These are phyloP conservation scores for Hiodon alosoides DNA, from an alignment of 2,113 vertebrate species.

Conservation along the genomic window DNA sequence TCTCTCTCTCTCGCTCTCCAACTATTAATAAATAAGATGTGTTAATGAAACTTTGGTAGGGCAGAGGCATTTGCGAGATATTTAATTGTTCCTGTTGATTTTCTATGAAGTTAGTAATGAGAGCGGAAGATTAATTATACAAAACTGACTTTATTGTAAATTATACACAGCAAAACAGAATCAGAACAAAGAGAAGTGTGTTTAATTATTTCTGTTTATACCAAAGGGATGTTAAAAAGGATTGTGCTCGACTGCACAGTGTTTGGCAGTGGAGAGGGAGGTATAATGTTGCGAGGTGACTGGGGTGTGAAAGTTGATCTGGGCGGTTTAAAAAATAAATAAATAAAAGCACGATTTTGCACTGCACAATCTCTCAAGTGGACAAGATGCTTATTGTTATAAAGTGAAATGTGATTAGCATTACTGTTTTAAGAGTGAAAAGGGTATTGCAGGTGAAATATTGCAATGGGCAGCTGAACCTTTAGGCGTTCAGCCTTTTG, in stretches of 20 bases:
- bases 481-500: background rate
- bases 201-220: background rate
- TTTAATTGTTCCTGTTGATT: conserved; percentile 13
- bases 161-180: background rate
- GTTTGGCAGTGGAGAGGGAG: background rate
- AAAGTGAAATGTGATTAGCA: background rate
- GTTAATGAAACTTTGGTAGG: background rate
- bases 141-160: background rate
- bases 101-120: conserved; percentile 3
- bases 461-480: background rate
- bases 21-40: conserved; percentile 13
- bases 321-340: background rate
- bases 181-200: background rate
- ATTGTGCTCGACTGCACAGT: background rate
- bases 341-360: background rate
- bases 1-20: background rate
- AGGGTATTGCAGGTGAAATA: background rate
- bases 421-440: background rate
- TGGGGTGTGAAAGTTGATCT: conserved; percentile 17
- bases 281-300: conserved; percentile 4
- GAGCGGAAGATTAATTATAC: background rate
- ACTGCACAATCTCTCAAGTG: background rate
- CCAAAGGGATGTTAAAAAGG: background rate
- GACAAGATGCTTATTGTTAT: background rate
- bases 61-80: background rate